Conservation (phyloP, 1,140 invertebrate species). For the Heliothis subflexa region DNA sequence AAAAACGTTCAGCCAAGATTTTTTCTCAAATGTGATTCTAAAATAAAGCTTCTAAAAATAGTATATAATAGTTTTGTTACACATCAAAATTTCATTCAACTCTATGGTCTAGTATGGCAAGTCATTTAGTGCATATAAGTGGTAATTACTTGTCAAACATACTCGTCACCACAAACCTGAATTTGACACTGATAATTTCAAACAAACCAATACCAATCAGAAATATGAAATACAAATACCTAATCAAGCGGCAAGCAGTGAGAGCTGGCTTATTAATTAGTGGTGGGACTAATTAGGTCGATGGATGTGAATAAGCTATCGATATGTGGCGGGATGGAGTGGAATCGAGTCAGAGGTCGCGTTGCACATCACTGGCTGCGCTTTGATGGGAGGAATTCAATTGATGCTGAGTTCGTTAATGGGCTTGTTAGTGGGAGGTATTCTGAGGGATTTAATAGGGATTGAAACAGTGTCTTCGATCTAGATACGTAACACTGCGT, state of each 20-base stretch:
- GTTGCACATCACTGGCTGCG: conserved; percentile 16
- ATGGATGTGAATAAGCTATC: neutral
- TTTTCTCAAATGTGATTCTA: too few relatives aligned
- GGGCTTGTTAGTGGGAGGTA: too few relatives aligned
- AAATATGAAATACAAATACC: conserved; percentile 5
- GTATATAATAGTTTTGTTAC: too few relatives aligned
- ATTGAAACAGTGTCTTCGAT: too few relatives aligned
- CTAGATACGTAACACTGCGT: too few relatives aligned
- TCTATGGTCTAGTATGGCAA: too few relatives aligned
- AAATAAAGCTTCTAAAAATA: too few relatives aligned
- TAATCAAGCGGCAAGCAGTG: conserved; percentile 19
- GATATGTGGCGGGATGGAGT: conserved; percentile 10
- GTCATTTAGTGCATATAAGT: too few relatives aligned
- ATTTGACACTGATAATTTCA: neutral
- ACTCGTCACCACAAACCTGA: neutral
- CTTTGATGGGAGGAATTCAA: neutral
- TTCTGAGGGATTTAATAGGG: too few relatives aligned
- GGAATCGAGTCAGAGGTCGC: conserved; percentile 7
- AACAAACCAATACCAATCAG: neutral
- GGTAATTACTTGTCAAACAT: neutral
- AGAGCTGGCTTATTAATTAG: conserved; percentile 15
- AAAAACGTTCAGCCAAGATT: too few relatives aligned
- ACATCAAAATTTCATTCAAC: too few relatives aligned
- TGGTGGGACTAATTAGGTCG: conserved; percentile 10
- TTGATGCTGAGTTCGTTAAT: neutral